Evolutionary conservation across 2,113 vertebrate species (phyloP).

Genomic region (Leucopsar rothschildi): DNA sequence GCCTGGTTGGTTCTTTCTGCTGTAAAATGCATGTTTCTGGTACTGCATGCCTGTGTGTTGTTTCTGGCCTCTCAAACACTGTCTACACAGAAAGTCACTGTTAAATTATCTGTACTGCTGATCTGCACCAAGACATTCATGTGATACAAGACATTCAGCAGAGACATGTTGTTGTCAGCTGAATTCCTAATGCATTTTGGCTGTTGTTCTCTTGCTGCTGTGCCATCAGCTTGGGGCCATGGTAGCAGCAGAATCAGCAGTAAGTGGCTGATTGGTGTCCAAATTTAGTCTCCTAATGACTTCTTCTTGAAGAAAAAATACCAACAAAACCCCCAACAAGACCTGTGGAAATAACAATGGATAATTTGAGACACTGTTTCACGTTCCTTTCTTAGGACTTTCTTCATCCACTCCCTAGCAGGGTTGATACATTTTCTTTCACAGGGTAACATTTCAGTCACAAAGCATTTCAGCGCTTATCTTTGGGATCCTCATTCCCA

Average conservation of each 20-base stretch:
- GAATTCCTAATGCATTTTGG: not conserved
- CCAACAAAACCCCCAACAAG: not conserved
- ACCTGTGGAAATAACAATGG: not conserved
- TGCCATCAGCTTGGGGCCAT: not conserved
- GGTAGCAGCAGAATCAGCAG: not conserved
- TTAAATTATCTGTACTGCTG: not conserved
- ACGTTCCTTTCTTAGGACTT: not conserved
- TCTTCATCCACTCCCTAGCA: not conserved
- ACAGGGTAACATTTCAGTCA: not conserved
- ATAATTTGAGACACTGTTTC: not conserved
- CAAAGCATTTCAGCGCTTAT: not conserved
- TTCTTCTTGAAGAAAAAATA: not conserved
- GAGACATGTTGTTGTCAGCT: not conserved
- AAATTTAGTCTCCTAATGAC: not conserved
- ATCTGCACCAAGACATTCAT: not conserved
- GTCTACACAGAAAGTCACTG: not conserved
- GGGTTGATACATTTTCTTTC: not conserved
- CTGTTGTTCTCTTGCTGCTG: not conserved
- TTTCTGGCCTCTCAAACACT: not conserved
- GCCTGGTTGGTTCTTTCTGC: not conserved
- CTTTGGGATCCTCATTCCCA: not conserved
- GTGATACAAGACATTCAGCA: not conserved
- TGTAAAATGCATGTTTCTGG: not conserved
- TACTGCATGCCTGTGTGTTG: not conserved
- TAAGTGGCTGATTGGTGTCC: not conserved